Evolutionary conservation across 37 sponge, comb jelly and placozoan genomes (phyloP).

Genomic region (Chondrosia reniformis): DNA sequence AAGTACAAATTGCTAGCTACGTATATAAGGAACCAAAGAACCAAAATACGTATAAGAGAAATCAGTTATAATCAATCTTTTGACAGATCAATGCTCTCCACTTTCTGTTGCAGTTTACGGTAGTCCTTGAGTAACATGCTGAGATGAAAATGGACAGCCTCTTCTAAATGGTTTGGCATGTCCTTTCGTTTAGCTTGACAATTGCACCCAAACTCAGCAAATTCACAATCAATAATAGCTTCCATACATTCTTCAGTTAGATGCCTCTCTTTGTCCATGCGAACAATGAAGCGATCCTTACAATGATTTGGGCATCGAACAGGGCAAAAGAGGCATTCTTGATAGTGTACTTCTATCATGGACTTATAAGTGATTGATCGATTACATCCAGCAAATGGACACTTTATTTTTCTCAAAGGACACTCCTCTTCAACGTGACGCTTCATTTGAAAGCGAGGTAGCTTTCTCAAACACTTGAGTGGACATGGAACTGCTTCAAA

Average conservation of each 20-base stretch:
- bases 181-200: neutral
- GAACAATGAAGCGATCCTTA: neutral
- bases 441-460: neutral
- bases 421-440: neutral
- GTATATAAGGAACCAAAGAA: too few species aligned
- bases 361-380: neutral
- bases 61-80: too few species aligned
- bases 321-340: neutral
- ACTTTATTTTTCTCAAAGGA: neutral
- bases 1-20: too few species aligned
- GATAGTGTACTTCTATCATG: neutral
- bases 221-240: neutral
- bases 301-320: slow-evolving; percentile 1
- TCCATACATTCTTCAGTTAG: neutral
- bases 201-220: neutral
- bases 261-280: neutral
- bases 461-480: neutral
- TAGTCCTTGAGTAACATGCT: neutral
- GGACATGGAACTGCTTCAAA: neutral
- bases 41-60: too few species aligned
- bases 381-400: neutral
- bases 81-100: too few species aligned
- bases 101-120: neutral
- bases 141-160: neutral
- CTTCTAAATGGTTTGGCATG: neutral